phyloP scores from a whole-genome alignment of 92 coral and sea anemone genomes.

The Porites lobata region DNA sequence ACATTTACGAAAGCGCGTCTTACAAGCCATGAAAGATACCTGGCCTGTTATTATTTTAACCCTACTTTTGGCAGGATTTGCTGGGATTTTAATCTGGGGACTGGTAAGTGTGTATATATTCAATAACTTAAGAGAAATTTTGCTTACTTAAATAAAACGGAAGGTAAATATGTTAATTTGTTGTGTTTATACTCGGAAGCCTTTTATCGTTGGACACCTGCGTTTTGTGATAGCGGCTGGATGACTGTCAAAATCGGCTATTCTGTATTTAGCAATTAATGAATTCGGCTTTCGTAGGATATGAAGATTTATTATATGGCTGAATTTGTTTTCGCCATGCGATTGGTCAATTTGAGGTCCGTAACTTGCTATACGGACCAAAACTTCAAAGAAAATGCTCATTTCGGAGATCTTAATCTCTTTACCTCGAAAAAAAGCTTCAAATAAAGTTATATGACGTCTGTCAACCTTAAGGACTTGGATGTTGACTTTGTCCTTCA shows the following conservation, averaged over 20 bases:
- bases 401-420: no score
- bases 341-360: not conserved
- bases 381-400: no score
- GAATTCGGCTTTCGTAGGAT: not conserved
- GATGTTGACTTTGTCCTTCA: no score
- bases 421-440: no score
- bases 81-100: constrained; percentile 39
- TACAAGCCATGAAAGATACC: constrained; percentile 29
- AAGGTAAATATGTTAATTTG: not conserved
- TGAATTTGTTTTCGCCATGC: not conserved
- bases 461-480: no score
- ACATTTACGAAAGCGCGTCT: not conserved
- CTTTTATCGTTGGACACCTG: not conserved
- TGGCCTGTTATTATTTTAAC: constrained; percentile 45
- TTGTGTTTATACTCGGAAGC: not conserved
- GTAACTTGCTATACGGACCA: no score
- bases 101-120: constrained; percentile 19
- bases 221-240: not conserved
- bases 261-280: no score
- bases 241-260: not conserved
- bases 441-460: no score
- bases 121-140: not conserved
- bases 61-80: constrained; percentile 23
- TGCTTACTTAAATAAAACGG: not conserved
- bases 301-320: not conserved